Evolutionary conservation across 2,888 invertebrate genomes (phyloP), one percentile per base, ranked within the genome.

Genomic region (Tenodera sinensis): DNA sequence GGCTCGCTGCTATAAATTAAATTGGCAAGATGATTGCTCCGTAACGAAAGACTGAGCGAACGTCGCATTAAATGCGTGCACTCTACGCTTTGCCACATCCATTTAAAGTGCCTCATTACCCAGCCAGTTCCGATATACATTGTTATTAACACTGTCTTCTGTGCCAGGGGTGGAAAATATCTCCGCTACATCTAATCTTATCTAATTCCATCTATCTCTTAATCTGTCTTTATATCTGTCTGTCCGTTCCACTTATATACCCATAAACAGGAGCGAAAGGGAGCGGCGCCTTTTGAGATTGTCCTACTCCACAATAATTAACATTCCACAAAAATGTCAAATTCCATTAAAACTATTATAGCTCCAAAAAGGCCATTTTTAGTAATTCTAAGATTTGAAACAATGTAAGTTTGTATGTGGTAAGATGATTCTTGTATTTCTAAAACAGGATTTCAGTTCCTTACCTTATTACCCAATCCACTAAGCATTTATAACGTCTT

Each of bases 61-160:
- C 54, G 54, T 25, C 54, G 54, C 54, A 71, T 71, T 71, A 71
- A 42, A 71, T 20, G 54, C 54, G 84, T 34, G 34, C 20, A 34
- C 34, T 15, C 28, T 25, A 25, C 28, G 84, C 84, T 20, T 84
- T 34, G 84, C 84, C 84, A 84, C 84, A 84, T 84, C 84, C 84
- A 84, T 84, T 84, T 84, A 84, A 84, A 84, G 30, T 84, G 84
- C 84, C 34, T 84, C 84, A 84, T 84, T 84, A 84, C 34, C 84
- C 54, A 71, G 54, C 20, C 54, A 20, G 54, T 71, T 71, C 54
- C 20, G 54, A 71, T 71, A 71, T 71, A 71, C 54, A 71, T 71
- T 71, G 54, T 71, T 71, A 71, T 71, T 71, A 71, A 20, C 54
- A 71, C 54, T 71, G 54, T 20, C 54, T 25, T 71, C 54, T 71